Percentiles rank a stretch among this genome's conserved stretches.
Conservation (phyloP, 1,140 invertebrate species). For the Triops longicaudatus region DNA sequence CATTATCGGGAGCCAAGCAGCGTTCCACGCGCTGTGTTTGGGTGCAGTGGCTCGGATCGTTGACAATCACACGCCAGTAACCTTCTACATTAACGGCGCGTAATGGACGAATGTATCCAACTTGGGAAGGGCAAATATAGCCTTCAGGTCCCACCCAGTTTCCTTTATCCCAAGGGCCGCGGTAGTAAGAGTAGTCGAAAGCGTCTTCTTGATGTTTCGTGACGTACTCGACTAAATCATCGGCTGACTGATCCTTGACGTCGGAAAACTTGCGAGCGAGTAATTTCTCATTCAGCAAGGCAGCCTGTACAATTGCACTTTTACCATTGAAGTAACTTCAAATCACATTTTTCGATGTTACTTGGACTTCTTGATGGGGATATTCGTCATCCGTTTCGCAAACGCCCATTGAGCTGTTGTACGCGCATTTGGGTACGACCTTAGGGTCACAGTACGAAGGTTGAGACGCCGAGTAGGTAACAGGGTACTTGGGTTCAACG, state of each 20-base stretch:
- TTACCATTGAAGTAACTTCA: neutral
- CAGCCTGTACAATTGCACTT: conserved; percentile 24
- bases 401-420: conserved; percentile 30
- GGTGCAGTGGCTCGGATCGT: conserved; percentile 31
- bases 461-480: neutral
- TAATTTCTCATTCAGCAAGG: conserved; percentile 32
- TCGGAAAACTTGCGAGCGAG: conserved; percentile 35
- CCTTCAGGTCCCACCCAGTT: conserved; percentile 30
- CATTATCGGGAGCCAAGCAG: conserved; percentile 30
- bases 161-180: conserved; percentile 29
- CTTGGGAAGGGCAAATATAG: conserved; percentile 32
- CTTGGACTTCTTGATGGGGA: conserved; percentile 33
- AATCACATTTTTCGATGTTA: conserved; percentile 13
- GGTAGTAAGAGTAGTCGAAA: conserved; percentile 34
- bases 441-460: conserved; percentile 32
- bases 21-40: conserved; percentile 32
- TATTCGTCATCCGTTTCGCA: conserved; percentile 33
- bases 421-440: conserved; percentile 31
- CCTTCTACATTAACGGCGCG: conserved; percentile 33
- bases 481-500: conserved; percentile 22
- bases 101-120: conserved; percentile 30
- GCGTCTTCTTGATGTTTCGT: conserved; percentile 32
- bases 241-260: conserved; percentile 34
- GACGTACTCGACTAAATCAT: conserved; percentile 33
- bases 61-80: conserved; percentile 33